Evolutionary conservation across 2,113 vertebrate genomes (phyloP), one percentile per base, ranked within the genome.

Genomic region (Oreotrochilus melanogaster): DNA sequence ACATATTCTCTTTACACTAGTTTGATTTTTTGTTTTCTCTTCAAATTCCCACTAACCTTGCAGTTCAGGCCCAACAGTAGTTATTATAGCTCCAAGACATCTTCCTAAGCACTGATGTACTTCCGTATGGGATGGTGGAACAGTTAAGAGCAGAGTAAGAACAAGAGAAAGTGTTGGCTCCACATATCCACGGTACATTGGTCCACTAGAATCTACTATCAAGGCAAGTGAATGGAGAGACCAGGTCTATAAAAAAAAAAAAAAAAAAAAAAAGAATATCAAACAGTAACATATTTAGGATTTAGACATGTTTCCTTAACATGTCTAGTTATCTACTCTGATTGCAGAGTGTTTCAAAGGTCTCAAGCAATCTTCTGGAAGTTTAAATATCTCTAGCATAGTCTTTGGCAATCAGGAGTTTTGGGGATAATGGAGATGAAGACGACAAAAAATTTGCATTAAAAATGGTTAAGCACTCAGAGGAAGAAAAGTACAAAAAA

Each of bases 101-200:
- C 99, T 98, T 14, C 99, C 99, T 96, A 99, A 97, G 97, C 99
- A 99, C 60, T 99, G 99, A 92, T 99, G 99, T 39, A 99, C 99
- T 97, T 99, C 99, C 0, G 98, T 99, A 89, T 99, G 99, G 1
- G 99, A 99, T 0, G 99, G 99, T 0, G 99, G 99, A 61, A 99
- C 99, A 7, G 99, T 99, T 61, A 99, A 96, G 85, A 99, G 98
- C 93, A 99, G 97, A 8, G 99, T 99, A 47, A 99, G 99, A 43
- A 99, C 99, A 14, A 99, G 98, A 45, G 99, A 99, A 8, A 99
- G 98, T 0, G 99, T 99, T 33, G 99, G 99, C 78, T 99, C 99
- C 93, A 99, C 99, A 4, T 99, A 99, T 16, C 99, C 99, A 58
- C 99, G 98, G 93, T 99, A 99, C 99, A 99, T 99, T 13, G 99